phyloP scores from a whole-genome alignment of 2,113 vertebrate species.

The Sinocyclocheilus rhinocerous region DNA sequence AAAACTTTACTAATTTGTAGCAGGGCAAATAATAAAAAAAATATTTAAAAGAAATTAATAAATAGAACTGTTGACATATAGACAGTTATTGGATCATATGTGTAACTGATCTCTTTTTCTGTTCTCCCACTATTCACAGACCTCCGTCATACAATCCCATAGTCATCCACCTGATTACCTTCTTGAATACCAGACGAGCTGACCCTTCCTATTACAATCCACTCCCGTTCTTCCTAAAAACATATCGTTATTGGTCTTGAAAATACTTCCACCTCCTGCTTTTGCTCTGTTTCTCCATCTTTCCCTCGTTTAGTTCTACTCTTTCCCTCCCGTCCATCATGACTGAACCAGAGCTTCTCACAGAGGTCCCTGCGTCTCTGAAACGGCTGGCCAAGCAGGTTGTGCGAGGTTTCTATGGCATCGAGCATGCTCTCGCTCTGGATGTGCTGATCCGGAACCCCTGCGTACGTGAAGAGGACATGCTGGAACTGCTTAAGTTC shows the following conservation, averaged over 20 bases:
- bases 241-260: background rate
- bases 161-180: background rate
- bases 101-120: background rate
- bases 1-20: background rate
- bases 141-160: background rate
- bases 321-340: slow-evolving; percentile 65
- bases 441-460: slow-evolving; percentile 96
- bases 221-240: background rate
- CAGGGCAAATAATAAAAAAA: too few species aligned
- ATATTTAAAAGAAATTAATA: too few species aligned
- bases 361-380: slow-evolving; percentile 90
- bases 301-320: background rate
- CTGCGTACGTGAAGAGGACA: slow-evolving; percentile 97
- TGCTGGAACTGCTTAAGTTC: slow-evolving; percentile 97
- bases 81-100: background rate
- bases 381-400: slow-evolving; percentile 97
- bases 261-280: background rate
- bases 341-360: slow-evolving; percentile 92
- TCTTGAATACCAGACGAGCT: background rate
- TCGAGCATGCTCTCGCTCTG: slow-evolving; percentile 93
- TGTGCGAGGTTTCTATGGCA: slow-evolving; percentile 94
- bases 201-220: background rate
- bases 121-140: background rate
- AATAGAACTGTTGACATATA: background rate
- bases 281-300: background rate